Evolutionary conservation across 37 sponge, comb jelly and placozoan genomes (phyloP).

Genomic region (Petrosia ficiformis): DNA sequence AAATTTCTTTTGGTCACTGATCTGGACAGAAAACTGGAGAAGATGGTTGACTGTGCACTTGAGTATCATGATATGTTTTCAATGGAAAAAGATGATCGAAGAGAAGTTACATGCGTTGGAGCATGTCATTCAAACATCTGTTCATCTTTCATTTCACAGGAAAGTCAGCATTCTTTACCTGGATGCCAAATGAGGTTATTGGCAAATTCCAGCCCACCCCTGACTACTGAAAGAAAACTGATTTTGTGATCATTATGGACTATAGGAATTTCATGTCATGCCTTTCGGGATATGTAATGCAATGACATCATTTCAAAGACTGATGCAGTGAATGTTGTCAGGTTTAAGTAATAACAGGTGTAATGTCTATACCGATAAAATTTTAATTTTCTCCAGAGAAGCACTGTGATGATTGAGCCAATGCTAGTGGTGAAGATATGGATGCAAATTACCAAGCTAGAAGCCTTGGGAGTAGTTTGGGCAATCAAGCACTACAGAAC

Average conservation of each 20-base stretch:
- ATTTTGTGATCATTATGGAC: conserved; percentile 6
- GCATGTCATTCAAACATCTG: no score
- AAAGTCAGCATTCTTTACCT: conserved; percentile 12
- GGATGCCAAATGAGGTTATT: conserved; percentile 20
- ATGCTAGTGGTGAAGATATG: conserved; percentile 45
- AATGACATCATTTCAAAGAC: conserved; percentile 20
- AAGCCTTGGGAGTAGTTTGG: conserved; percentile 53
- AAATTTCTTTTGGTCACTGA: no score
- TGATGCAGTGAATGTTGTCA: conserved; percentile 22
- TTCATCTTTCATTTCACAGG: neutral
- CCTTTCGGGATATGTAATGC: conserved; percentile 29
- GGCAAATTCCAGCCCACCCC: conserved; percentile 16
- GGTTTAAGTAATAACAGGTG: conserved; percentile 12
- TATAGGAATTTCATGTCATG: conserved; percentile 26
- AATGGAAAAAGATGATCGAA: no score
- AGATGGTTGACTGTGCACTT: no score
- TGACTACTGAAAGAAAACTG: conserved; percentile 13
- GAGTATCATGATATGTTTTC: no score
- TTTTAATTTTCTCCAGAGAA: conserved; percentile 18
- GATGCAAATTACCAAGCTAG: conserved; percentile 42
- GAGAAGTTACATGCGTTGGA: no score
- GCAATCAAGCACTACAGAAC: conserved; percentile 31
- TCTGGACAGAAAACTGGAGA: no score
- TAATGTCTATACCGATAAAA: conserved; percentile 40
- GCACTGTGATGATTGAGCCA: conserved; percentile 20